phyloP scores from a whole-genome alignment of 2,888 invertebrate species.

The Eucriotettix oculatus region DNA sequence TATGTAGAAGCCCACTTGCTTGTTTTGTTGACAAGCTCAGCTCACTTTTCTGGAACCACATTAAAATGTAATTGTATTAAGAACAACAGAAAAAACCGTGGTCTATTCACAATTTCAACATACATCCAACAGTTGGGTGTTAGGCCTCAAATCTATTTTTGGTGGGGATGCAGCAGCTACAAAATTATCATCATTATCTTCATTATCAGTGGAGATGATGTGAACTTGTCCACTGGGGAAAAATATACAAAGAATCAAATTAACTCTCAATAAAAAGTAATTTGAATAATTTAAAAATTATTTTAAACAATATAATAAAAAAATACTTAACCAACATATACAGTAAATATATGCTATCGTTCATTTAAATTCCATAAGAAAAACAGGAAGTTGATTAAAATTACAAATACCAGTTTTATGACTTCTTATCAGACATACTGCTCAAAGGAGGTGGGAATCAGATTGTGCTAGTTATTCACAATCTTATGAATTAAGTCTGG shows the following conservation, averaged over 20 bases:
- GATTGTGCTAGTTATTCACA: too few species aligned
- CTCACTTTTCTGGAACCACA: slow-evolving; percentile 30
- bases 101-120: slow-evolving; percentile 15
- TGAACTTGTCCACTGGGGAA: slow-evolving; percentile 25
- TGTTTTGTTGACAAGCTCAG: slow-evolving; percentile 30
- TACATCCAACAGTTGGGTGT: slow-evolving; percentile 30
- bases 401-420: too few species aligned
- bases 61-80: slow-evolving; percentile 1
- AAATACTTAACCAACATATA: too few species aligned
- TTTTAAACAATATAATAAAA: too few species aligned
- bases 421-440: too few species aligned
- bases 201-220: slow-evolving; percentile 22
- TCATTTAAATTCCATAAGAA: too few species aligned
- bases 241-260: not conserved
- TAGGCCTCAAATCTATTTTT: slow-evolving; percentile 24
- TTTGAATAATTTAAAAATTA: too few species aligned
- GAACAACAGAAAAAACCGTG: not conserved
- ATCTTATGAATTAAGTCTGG: too few species aligned
- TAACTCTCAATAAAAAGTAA: too few species aligned
- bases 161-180: slow-evolving; percentile 22
- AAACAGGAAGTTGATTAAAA: too few species aligned
- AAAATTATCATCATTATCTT: slow-evolving; percentile 22
- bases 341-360: too few species aligned
- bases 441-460: too few species aligned
- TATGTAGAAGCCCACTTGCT: slow-evolving; percentile 25